phyloP scores from a whole-genome alignment of 1,140 invertebrate genomes.

The Scaptomyza pallida region DNA sequence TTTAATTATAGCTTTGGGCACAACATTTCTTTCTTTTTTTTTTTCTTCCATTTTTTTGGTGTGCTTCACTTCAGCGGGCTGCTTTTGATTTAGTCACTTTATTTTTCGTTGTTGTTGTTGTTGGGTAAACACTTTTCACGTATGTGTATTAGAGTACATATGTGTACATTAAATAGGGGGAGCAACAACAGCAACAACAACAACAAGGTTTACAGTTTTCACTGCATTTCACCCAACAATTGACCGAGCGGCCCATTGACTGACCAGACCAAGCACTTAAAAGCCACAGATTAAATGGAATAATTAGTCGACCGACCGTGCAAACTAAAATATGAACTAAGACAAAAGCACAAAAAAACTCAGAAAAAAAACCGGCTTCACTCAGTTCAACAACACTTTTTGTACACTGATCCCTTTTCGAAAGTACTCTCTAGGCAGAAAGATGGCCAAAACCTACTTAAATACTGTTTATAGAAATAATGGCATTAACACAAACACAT shows the following conservation, averaged over 20 bases:
- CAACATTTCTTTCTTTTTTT: slow-evolving; percentile 31
- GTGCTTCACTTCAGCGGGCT: slow-evolving; percentile 12
- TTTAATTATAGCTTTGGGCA: slow-evolving; percentile 43
- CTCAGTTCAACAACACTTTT: not conserved
- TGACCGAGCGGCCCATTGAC: slow-evolving; percentile 56
- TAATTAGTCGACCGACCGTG: slow-evolving; percentile 68
- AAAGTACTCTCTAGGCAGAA: not conserved
- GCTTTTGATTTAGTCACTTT: slow-evolving; percentile 41
- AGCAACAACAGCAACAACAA: not conserved
- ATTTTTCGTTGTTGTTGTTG: no score
- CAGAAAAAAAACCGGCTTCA: not conserved
- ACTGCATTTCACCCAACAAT: slow-evolving; percentile 40
- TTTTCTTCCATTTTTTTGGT: not conserved
- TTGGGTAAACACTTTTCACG: slow-evolving; percentile 33
- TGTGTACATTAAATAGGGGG: not conserved
- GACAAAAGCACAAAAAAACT: slow-evolving; percentile 5
- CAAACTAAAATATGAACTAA: slow-evolving; percentile 38
- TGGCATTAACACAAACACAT: no score
- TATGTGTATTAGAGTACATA: slow-evolving; percentile 12
- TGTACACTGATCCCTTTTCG: slow-evolving; percentile 5
- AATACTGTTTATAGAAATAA: no score
- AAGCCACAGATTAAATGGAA: slow-evolving; percentile 62
- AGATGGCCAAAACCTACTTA: not conserved
- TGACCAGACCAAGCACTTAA: slow-evolving; percentile 52
- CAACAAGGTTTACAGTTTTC: slow-evolving; percentile 44